Percentiles rank a stretch among this genome's conserved stretches.
phyloP scores from a whole-genome alignment of 1,140 invertebrate species.

The Drosophila ironensis region DNA sequence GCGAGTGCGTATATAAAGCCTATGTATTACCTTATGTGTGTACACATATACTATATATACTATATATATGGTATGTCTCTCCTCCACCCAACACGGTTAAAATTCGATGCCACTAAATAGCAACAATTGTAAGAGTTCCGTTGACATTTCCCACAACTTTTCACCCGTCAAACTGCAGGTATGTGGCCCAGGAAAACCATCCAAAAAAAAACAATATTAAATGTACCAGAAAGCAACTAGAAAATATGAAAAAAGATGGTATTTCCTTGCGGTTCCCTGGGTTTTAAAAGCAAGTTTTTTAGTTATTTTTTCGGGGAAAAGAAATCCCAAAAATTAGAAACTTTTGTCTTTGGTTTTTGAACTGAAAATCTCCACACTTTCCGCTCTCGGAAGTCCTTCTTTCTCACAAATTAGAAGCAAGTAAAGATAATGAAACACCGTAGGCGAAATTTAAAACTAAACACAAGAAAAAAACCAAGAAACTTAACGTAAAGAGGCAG shows the following conservation, averaged over 20 bases:
- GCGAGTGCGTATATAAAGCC: constrained; percentile 23
- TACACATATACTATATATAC: too few relatives aligned
- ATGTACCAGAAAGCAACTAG: too few relatives aligned
- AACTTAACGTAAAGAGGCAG: constrained; percentile 2
- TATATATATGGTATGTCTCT: constrained; percentile 24
- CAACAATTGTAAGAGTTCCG: constrained; percentile 21
- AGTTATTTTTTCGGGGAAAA: too few relatives aligned
- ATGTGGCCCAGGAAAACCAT: too few relatives aligned
- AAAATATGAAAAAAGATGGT: too few relatives aligned
- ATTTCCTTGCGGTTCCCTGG: too few relatives aligned
- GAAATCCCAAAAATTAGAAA: too few relatives aligned
- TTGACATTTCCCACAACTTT: constrained; percentile 15
- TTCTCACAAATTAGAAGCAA: constrained; percentile 13
- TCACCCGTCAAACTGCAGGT: too few relatives aligned
- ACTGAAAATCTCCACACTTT: background rate
- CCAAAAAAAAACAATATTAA: too few relatives aligned
- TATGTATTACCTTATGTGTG: constrained; percentile 23
- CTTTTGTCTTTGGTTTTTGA: too few relatives aligned
- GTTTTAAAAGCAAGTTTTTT: too few relatives aligned
- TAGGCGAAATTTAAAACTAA: constrained; percentile 37
- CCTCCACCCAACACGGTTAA: constrained; percentile 1
- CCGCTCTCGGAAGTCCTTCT: background rate
- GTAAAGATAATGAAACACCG: constrained; percentile 15
- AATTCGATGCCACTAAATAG: background rate
- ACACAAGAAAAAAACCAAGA: background rate